A percentile compares a stretch with the other conserved stretches of the same genome.
These are phyloP conservation scores for Pangasius krempfi DNA, from an alignment of 2,797 vertebrate genomes.

Conservation along the genomic window DNA sequence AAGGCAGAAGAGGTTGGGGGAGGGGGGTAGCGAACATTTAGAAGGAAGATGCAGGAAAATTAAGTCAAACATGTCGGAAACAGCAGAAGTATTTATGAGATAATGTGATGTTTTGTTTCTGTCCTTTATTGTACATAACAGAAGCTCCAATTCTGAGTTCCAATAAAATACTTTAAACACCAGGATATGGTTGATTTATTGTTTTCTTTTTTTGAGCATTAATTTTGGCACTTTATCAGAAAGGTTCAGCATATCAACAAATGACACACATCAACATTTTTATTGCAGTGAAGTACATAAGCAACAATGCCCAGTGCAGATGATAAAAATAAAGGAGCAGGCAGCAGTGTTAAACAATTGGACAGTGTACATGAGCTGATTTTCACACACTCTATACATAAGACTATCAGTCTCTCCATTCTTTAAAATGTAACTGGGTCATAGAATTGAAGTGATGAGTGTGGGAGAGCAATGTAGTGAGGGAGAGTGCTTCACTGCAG, in stretches of 20 bases:
- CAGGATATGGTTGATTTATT: background rate
- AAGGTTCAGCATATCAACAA: background rate
- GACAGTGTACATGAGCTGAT: background rate
- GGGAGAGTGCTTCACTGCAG: background rate
- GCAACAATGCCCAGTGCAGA: background rate
- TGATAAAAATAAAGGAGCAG: background rate
- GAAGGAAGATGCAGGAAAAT: slow-evolving; percentile 32
- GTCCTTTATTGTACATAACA: slow-evolving; percentile 79
- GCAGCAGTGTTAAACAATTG: background rate
- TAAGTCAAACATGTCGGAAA: slow-evolving; percentile 42
- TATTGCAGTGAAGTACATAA: background rate
- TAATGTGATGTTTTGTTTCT: slow-evolving; percentile 72
- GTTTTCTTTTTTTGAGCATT: background rate
- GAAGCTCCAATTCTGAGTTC: slow-evolving; percentile 70
- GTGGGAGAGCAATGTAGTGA: background rate
- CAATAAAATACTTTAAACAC: slow-evolving; percentile 68
- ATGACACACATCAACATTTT: background rate
- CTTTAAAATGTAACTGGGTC: background rate
- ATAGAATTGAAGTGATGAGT: background rate
- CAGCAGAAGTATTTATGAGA: slow-evolving; percentile 75
- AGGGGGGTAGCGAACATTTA: slow-evolving; percentile 3
- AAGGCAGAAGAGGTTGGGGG: background rate
- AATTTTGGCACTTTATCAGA: background rate
- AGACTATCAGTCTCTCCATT: background rate
- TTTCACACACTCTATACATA: background rate